A percentile compares a stretch with the other conserved stretches of the same genome.
Evolutionary conservation across 2,888 invertebrate species (phyloP).

Genomic region (Sesia bembeciformis): DNA sequence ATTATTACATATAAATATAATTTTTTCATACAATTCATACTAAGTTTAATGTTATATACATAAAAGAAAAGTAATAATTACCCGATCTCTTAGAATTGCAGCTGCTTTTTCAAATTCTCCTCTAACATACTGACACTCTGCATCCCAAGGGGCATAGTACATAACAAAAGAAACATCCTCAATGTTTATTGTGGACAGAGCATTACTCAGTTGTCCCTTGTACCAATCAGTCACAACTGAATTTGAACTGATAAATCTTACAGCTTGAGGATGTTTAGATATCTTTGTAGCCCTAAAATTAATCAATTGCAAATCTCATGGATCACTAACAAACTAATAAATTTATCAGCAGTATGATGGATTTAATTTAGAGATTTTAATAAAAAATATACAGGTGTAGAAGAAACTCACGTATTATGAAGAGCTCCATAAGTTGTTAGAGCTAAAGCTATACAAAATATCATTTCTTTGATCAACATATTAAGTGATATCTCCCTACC

Average conservation of each 20-base stretch:
- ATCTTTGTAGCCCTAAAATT: slow-evolving; percentile 46
- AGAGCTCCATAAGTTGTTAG: slow-evolving; percentile 81
- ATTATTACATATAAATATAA: no score
- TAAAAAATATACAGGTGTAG: not conserved
- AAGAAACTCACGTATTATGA: slow-evolving; percentile 78
- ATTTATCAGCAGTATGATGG: no score
- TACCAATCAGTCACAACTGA: slow-evolving; percentile 86
- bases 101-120: slow-evolving; percentile 85
- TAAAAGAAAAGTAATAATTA: slow-evolving; percentile 30
- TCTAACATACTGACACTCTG: slow-evolving; percentile 84
- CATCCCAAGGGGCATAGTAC: slow-evolving; percentile 97
- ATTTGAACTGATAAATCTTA: slow-evolving; percentile 81
- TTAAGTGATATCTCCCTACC: slow-evolving; percentile 60
- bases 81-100: slow-evolving; percentile 79
- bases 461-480: slow-evolving; percentile 77
- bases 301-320: no score
- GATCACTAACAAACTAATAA: not conserved
- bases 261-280: slow-evolving; percentile 68
- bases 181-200: slow-evolving; percentile 74
- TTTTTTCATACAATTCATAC: no score
- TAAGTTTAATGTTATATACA: no score
- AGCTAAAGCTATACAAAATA: slow-evolving; percentile 77
- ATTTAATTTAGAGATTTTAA: no score
- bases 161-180: slow-evolving; percentile 90
- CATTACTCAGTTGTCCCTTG: slow-evolving; percentile 80